Evolutionary conservation across 2,888 invertebrate genomes (phyloP).

Genomic region (Conops quadrifasciatus): DNA sequence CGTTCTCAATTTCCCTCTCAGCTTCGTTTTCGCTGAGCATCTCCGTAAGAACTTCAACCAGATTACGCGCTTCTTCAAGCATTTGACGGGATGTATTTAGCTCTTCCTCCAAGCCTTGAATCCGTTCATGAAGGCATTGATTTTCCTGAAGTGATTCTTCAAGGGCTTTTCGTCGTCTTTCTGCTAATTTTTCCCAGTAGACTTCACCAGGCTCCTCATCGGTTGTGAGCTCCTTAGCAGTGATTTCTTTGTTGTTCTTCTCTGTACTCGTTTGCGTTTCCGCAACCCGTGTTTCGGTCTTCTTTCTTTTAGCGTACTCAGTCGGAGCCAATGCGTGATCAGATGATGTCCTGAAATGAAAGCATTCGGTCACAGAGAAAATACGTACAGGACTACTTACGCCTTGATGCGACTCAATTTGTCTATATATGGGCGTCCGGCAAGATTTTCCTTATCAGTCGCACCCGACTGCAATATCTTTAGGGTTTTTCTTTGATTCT

Average conservation of each 20-base stretch:
- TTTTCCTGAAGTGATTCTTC: conserved; percentile 79
- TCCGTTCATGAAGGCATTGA: conserved; percentile 68
- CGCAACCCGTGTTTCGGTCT: conserved; percentile 58
- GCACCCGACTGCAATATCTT: conserved; percentile 78
- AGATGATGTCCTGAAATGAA: conserved; percentile 42
- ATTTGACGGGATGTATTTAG: conserved; percentile 76
- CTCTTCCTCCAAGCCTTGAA: conserved; percentile 67
- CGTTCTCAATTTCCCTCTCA: conserved; percentile 56
- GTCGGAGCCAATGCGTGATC: conserved; percentile 50
- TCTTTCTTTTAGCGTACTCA: conserved; percentile 65
- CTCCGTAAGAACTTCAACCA: conserved; percentile 81
- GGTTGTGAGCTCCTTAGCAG: conserved; percentile 75
- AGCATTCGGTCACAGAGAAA: background rate
- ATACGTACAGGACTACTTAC: conserved; percentile 57
- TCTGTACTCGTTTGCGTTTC: conserved; percentile 65
- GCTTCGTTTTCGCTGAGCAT: conserved; percentile 71
- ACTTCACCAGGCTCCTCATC: conserved; percentile 75
- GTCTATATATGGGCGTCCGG: conserved; percentile 70
- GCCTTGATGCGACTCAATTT: conserved; percentile 69
- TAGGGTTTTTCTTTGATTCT: conserved; percentile 73
- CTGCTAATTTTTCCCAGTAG: conserved; percentile 81
- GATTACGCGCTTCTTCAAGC: conserved; percentile 77
- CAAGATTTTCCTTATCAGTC: conserved; percentile 79
- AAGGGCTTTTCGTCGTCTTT: conserved; percentile 76
- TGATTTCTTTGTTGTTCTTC: conserved; percentile 62